Evolutionary conservation across 2,888 invertebrate species (phyloP).

Genomic region (Trachelus troglodyta): DNA sequence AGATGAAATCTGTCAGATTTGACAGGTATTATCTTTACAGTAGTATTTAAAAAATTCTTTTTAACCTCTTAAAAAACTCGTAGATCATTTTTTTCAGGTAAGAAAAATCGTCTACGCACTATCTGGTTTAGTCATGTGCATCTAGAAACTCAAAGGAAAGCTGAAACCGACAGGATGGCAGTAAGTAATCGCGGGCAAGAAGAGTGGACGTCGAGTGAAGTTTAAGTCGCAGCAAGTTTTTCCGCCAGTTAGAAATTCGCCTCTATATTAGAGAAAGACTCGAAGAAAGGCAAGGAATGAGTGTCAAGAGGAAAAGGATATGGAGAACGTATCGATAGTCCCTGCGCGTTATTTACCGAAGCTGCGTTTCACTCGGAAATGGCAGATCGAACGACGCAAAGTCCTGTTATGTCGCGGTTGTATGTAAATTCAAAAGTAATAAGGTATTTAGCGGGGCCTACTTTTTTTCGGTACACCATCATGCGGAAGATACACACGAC

Average conservation of each 20-base stretch:
- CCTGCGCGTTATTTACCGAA: not conserved
- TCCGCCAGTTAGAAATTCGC: slow-evolving; percentile 18
- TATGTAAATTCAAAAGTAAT: slow-evolving; percentile 49
- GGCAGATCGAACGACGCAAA: slow-evolving; percentile 21
- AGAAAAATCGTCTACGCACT: not conserved
- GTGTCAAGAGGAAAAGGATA: not conserved
- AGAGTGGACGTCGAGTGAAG: not conserved
- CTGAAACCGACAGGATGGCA: not conserved
- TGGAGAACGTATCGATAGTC: not conserved
- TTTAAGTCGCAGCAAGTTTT: slow-evolving; percentile 15
- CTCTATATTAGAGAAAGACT: slow-evolving; percentile 1
- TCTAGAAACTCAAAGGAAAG: not conserved
- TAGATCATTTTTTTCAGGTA: not conserved
- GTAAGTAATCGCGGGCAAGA: not conserved
- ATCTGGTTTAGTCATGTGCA: not conserved
- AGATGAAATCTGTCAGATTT: not conserved
- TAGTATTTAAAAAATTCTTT: not conserved
- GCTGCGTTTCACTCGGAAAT: not conserved
- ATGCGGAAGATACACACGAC: not conserved
- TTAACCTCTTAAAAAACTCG: not conserved
- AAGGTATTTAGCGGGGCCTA: slow-evolving; percentile 42
- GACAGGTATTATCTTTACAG: not conserved
- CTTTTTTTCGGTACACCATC: slow-evolving; percentile 21
- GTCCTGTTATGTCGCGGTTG: slow-evolving; percentile 46
- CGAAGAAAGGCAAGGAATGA: not conserved